These are phyloP conservation scores for Pluvianellus socialis DNA, from an alignment of 2,113 vertebrate genomes.

Conservation along the genomic window DNA sequence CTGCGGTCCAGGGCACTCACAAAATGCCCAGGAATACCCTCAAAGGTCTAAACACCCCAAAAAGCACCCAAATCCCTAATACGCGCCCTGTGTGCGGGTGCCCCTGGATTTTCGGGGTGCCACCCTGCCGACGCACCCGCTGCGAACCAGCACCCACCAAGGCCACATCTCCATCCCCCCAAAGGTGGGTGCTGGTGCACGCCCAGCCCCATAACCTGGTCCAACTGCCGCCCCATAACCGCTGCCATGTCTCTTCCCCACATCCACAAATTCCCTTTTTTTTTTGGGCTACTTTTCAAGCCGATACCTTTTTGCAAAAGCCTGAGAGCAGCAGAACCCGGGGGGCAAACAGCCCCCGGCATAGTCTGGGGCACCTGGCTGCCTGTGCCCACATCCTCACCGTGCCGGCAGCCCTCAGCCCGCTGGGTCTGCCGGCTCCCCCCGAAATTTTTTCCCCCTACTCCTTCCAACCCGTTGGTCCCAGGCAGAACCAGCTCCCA, in stretches of 20 bases:
- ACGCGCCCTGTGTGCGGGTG: accelerated
- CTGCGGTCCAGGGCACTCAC: background rate
- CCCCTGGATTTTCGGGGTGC: background rate
- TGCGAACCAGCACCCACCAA: background rate
- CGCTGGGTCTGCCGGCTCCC: accelerated
- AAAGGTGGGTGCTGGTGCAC: accelerated
- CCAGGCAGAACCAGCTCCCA: background rate
- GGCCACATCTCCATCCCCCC: background rate
- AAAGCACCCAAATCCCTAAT: background rate
- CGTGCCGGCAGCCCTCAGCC: background rate
- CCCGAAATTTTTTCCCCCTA: accelerated
- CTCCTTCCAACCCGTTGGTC: background rate
- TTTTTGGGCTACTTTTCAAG: background rate
- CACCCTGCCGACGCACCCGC: accelerated
- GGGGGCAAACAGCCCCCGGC: background rate
- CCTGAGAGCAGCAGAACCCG: background rate
- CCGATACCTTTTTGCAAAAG: background rate
- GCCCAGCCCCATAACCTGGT: background rate
- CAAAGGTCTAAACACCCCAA: background rate
- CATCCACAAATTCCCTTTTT: background rate
- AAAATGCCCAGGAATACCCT: background rate
- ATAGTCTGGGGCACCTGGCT: accelerated
- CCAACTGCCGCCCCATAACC: background rate
- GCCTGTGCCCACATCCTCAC: background rate
- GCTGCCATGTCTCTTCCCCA: background rate